phyloP scores from a whole-genome alignment of 2,888 invertebrate species.

The Brachypalpus laphriformis region DNA sequence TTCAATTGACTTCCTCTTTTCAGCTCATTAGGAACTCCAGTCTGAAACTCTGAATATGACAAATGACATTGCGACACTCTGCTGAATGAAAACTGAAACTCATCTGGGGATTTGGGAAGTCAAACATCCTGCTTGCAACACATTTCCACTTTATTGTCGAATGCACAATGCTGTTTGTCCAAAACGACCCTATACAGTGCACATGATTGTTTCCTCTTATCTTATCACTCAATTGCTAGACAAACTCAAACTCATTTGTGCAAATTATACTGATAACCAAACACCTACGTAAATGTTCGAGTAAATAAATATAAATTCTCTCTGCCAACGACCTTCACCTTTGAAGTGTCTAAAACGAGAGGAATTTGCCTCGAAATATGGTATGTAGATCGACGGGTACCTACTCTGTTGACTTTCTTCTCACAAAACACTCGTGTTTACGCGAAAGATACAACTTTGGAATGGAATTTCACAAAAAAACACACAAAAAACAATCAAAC shows the following conservation, averaged over 20 bases:
- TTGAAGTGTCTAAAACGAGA: constrained; percentile 6
- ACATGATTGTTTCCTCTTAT: constrained; percentile 49
- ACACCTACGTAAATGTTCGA: constrained; percentile 8
- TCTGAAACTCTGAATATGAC: background rate
- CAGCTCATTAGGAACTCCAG: background rate
- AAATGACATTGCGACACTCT: constrained; percentile 5
- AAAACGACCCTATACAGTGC: constrained; percentile 22
- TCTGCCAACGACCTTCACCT: constrained; percentile 65
- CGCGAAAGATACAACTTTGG: constrained; percentile 22
- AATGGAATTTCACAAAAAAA: constrained; percentile 57
- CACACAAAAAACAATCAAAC: constrained; percentile 13
- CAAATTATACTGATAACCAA: constrained; percentile 55
- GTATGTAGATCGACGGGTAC: background rate
- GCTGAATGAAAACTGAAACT: background rate
- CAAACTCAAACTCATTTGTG: constrained; percentile 68
- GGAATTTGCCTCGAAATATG: background rate
- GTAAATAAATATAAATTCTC: constrained; percentile 28
- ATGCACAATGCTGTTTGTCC: background rate
- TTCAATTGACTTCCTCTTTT: background rate
- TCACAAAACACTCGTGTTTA: constrained; percentile 38
- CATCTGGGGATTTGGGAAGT: constrained; percentile 11
- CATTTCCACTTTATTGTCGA: background rate
- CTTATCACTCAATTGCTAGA: constrained; percentile 56
- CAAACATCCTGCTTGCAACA: background rate
- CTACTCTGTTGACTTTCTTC: constrained; percentile 50